Conservation (phyloP, 2,797 vertebrate genomes). For the Acanthopagrus latus region DNA sequence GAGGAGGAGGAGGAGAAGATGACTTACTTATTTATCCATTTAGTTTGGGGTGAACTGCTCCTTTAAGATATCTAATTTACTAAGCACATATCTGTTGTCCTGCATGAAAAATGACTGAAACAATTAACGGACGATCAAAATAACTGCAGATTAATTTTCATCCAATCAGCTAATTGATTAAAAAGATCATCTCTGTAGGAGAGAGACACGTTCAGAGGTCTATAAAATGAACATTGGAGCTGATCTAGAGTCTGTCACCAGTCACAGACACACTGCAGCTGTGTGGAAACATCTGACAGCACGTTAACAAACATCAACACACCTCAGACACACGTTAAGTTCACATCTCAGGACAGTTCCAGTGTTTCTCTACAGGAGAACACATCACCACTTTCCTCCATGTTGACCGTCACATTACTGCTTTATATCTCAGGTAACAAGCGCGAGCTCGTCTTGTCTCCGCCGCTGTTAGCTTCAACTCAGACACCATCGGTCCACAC, state of each 20-base stretch:
- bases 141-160: background rate
- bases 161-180: background rate
- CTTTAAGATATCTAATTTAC: background rate
- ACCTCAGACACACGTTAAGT: background rate
- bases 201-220: background rate
- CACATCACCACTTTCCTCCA: background rate
- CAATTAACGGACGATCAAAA: no score
- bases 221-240: no score
- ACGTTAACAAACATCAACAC: background rate
- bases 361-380: background rate
- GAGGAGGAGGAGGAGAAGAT: no score
- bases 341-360: background rate
- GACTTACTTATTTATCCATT: no score
- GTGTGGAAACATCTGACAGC: background rate
- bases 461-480: background rate
- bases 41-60: no score
- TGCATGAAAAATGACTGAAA: no score
- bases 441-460: no score
- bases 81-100: background rate
- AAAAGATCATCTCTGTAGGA: background rate
- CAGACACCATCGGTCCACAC: background rate
- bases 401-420: background rate
- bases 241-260: background rate
- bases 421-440: background rate
- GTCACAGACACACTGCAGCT: background rate